Percentiles rank a stretch among this genome's conserved stretches.
Conservation (phyloP, 2,113 vertebrate species). For the Anser brachyrhynchus region DNA sequence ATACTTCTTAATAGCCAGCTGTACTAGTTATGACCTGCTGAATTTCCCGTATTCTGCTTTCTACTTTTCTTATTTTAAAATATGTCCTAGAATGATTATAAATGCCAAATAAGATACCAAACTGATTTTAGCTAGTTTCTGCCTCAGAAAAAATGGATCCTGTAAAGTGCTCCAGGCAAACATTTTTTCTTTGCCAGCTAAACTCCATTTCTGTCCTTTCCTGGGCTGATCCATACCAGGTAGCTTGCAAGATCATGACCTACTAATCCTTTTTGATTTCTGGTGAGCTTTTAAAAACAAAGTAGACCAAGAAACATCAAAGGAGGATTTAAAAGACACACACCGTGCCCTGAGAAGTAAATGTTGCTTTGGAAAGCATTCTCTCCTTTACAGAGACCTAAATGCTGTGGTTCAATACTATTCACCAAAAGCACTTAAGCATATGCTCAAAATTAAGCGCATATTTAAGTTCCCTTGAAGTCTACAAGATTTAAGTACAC, state of each 20-base stretch:
- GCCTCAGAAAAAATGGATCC: neutral
- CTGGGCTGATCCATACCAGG: slow-evolving; percentile 65
- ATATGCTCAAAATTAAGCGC: slow-evolving; percentile 46
- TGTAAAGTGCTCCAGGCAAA: slow-evolving; percentile 33
- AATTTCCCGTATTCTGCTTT: slow-evolving; percentile 26
- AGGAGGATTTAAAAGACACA: slow-evolving; percentile 61
- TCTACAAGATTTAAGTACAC: slow-evolving; percentile 19
- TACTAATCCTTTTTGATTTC: slow-evolving; percentile 69
- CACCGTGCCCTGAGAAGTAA: slow-evolving; percentile 40
- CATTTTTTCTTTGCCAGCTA: slow-evolving; percentile 38
- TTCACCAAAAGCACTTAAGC: slow-evolving; percentile 61
- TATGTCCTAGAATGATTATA: slow-evolving; percentile 30
- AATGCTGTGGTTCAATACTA: neutral
- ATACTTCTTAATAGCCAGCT: neutral
- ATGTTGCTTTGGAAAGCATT: slow-evolving; percentile 59
- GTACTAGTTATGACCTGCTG: slow-evolving; percentile 16
- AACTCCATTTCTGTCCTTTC: slow-evolving; percentile 38
- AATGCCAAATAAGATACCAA: neutral
- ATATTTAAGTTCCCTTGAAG: slow-evolving; percentile 66
- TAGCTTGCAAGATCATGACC: slow-evolving; percentile 67
- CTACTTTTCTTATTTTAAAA: slow-evolving; percentile 60
- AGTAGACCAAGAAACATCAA: slow-evolving; percentile 59
- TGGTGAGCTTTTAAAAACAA: slow-evolving; percentile 68
- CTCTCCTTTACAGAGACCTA: slow-evolving; percentile 8
- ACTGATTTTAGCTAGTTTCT: neutral